A percentile compares a stretch with the other conserved stretches of the same genome.
These are phyloP conservation scores for Psilopogon haemacephalus DNA, from an alignment of 2,113 vertebrate species.

Conservation along the genomic window DNA sequence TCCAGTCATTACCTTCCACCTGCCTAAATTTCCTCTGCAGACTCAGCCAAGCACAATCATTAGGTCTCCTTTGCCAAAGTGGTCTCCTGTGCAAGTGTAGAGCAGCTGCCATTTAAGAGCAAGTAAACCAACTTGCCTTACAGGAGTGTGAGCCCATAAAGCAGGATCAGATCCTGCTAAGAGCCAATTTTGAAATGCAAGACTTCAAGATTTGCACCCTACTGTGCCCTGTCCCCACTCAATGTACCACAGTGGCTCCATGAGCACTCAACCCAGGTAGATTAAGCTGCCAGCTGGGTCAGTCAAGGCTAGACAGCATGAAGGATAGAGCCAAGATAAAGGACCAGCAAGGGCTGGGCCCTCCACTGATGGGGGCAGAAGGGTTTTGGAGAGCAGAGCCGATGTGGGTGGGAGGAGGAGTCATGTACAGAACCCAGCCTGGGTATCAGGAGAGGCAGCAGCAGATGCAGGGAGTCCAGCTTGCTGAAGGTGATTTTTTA, in stretches of 20 bases:
- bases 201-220: not conserved
- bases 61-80: not conserved
- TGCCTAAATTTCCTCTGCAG: slow-evolving; percentile 7
- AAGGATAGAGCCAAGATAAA: not conserved
- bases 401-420: rapidly evolving
- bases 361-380: not conserved
- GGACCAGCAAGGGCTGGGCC: not conserved
- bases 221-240: rapidly evolving
- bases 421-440: not conserved
- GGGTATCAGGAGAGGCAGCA: not conserved
- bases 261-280: not conserved
- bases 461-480: not conserved
- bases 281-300: not conserved
- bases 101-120: not conserved
- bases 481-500: not conserved
- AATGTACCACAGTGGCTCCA: not conserved
- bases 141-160: not conserved
- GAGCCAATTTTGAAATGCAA: not conserved
- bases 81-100: not conserved
- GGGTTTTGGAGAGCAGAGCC: not conserved
- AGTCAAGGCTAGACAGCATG: not conserved
- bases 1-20: slow-evolving; percentile 9
- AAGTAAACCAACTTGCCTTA: not conserved
- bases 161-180: not conserved
- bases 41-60: not conserved